Percentiles rank a stretch among this genome's conserved stretches.
Conservation (phyloP, 2,888 invertebrate species). For the Diloba caeruleocephala region DNA sequence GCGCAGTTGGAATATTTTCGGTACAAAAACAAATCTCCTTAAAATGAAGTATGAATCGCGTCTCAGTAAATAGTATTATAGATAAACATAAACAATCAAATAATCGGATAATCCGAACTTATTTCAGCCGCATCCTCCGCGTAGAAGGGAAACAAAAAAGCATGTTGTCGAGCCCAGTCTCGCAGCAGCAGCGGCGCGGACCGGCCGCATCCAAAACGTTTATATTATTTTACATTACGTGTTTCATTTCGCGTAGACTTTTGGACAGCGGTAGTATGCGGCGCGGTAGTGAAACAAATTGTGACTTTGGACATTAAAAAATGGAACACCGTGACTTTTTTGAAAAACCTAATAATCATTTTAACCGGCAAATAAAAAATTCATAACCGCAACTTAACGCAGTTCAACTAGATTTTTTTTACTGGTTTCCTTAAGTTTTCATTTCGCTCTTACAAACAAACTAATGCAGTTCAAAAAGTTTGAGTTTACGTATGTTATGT, state of each 20-base stretch:
- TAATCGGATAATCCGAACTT: slow-evolving; percentile 73
- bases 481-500: slow-evolving; percentile 76
- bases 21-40: slow-evolving; percentile 13
- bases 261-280: slow-evolving; percentile 84
- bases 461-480: slow-evolving; percentile 72
- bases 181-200: slow-evolving; percentile 81
- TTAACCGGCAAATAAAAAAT: slow-evolving; percentile 73
- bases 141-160: slow-evolving; percentile 83
- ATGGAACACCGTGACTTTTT: slow-evolving; percentile 73
- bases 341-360: slow-evolving; percentile 56
- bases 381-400: slow-evolving; percentile 83
- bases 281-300: slow-evolving; percentile 84
- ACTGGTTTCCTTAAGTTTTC: slow-evolving; percentile 72
- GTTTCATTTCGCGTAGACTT: slow-evolving; percentile 88
- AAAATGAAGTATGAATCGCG: slow-evolving; percentile 28
- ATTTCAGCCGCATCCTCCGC: slow-evolving; percentile 80
- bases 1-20: not conserved
- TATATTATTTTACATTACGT: slow-evolving; percentile 87
- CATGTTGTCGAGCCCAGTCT: slow-evolving; percentile 73
- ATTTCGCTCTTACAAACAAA: slow-evolving; percentile 66
- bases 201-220: slow-evolving; percentile 82
- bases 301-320: slow-evolving; percentile 82
- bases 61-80: slow-evolving; percentile 34
- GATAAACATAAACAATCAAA: slow-evolving; percentile 58
- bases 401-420: slow-evolving; percentile 83